phyloP scores from a whole-genome alignment of 2,797 vertebrate species.

The Tadarida brasiliensis region DNA sequence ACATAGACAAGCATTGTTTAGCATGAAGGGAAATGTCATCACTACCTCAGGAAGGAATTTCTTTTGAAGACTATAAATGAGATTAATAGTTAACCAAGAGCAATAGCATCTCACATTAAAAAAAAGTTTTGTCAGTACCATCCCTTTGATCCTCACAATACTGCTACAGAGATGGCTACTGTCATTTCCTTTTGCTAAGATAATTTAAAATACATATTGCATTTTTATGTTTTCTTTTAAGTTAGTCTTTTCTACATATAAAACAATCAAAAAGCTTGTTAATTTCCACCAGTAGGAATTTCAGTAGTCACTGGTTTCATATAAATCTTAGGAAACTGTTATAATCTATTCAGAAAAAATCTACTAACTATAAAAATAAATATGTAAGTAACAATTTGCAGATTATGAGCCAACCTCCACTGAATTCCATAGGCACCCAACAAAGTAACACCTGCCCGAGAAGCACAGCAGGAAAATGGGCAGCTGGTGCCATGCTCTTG shows the following conservation, averaged over 20 bases:
- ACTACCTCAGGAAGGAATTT: constrained; percentile 27
- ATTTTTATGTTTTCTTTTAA: constrained; percentile 28
- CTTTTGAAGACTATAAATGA: constrained; percentile 44
- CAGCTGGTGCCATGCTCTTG: background rate
- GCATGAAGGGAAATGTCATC: constrained; percentile 40
- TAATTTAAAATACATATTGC: constrained; percentile 26
- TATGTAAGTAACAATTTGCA: constrained; percentile 45
- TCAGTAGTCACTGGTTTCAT: constrained; percentile 23
- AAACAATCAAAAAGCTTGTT: constrained; percentile 17
- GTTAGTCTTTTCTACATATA: background rate
- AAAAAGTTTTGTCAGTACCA: background rate
- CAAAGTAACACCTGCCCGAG: constrained; percentile 53
- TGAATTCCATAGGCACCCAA: constrained; percentile 11
- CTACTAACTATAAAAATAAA: constrained; percentile 54
- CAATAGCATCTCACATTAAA: background rate
- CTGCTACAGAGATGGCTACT: background rate
- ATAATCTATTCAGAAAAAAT: constrained; percentile 27
- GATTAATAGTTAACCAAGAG: constrained; percentile 17
- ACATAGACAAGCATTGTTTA: background rate
- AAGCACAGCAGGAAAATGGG: constrained; percentile 28
- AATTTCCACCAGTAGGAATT: constrained; percentile 27
- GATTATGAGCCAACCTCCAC: constrained; percentile 16
- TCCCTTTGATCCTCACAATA: background rate
- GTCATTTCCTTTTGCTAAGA: background rate
- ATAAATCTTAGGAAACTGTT: constrained; percentile 19